Evolutionary conservation across 2,888 invertebrate species (phyloP).

Genomic region (Drosophila nr. medialis): DNA sequence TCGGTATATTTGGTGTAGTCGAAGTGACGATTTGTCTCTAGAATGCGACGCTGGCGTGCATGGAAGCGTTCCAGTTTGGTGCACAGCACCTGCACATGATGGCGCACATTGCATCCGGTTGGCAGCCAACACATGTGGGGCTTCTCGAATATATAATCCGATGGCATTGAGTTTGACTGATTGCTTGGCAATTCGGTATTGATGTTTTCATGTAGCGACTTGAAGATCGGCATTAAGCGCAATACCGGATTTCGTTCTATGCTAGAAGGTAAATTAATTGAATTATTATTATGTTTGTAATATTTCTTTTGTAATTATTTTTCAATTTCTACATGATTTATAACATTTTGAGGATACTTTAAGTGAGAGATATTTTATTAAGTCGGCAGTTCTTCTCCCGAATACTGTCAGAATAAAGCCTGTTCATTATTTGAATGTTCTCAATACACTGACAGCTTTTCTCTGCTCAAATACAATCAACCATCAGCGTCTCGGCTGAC

Average conservation of each 20-base stretch:
- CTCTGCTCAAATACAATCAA: background rate
- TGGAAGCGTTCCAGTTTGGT: constrained; percentile 67
- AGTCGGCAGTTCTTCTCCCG: background rate
- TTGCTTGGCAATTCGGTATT: constrained; percentile 53
- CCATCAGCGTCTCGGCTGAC: background rate
- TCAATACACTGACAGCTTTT: background rate
- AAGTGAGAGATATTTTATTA: background rate
- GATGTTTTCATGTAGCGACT: constrained; percentile 67
- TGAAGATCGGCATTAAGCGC: constrained; percentile 64
- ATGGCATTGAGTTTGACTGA: constrained; percentile 55
- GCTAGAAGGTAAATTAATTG: constrained; percentile 35
- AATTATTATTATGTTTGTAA: background rate
- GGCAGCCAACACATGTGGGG: constrained; percentile 45
- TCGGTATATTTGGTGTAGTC: constrained; percentile 64
- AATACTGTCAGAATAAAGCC: background rate
- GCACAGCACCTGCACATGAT: constrained; percentile 73
- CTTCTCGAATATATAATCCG: constrained; percentile 54
- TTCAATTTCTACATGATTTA: background rate
- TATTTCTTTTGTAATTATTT: too few relatives aligned
- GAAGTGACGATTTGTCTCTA: constrained; percentile 66
- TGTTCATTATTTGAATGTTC: background rate
- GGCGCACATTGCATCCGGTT: constrained; percentile 69
- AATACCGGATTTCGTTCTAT: constrained; percentile 49
- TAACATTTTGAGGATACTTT: background rate
- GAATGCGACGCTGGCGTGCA: constrained; percentile 50